A percentile compares a stretch with the other conserved stretches of the same genome.
Evolutionary conservation across 2,797 vertebrate genomes (phyloP).

Genomic region (Platyrinchus mystaceus): DNA sequence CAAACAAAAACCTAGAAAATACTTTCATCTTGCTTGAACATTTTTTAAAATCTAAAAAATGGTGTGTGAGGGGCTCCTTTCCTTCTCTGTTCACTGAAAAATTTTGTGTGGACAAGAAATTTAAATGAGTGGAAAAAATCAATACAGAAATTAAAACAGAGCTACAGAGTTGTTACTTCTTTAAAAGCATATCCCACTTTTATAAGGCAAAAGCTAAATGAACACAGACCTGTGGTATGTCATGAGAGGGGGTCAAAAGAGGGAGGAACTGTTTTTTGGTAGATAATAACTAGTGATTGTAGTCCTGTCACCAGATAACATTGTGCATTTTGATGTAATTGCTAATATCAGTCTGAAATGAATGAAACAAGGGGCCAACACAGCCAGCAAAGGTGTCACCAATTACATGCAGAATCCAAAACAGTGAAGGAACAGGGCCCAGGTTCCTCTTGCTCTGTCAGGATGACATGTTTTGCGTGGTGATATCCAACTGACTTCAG

Average conservation of each 20-base stretch:
- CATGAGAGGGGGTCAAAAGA: not conserved
- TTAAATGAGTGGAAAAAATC: slow-evolving; percentile 24
- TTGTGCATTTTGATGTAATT: not conserved
- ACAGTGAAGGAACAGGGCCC: not conserved
- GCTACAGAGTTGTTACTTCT: not conserved
- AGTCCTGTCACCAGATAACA: fast-evolving
- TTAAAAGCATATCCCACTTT: not conserved
- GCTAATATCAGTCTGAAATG: not conserved
- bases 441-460: not conserved
- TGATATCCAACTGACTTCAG: not conserved
- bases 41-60: slow-evolving; percentile 21
- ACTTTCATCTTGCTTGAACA: not conserved
- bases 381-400: not conserved
- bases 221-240: not conserved
- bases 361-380: not conserved
- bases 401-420: not conserved
- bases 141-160: not conserved
- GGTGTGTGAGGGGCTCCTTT: not conserved
- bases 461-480: fast-evolving
- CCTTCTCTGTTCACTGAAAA: slow-evolving; percentile 14
- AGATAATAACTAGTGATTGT: not conserved
- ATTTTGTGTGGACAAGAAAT: slow-evolving; percentile 3
- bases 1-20: not conserved
- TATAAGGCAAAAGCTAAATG: not conserved
- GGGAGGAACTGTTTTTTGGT: not conserved